Base-by-base conservation (phyloP, 1,140 invertebrate species). In the Plectus sambesii region DNA sequence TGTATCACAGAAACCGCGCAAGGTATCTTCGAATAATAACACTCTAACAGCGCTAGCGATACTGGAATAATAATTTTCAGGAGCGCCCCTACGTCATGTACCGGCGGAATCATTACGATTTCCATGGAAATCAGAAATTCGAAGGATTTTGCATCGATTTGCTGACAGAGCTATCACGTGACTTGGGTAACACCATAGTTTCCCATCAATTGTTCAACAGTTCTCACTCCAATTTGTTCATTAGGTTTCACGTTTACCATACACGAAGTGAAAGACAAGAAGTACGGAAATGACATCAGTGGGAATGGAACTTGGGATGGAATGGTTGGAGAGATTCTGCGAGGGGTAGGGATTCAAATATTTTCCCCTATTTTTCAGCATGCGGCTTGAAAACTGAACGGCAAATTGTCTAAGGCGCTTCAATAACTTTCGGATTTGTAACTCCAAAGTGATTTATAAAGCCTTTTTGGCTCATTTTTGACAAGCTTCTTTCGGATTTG, bases 111-210 rank as follows among this genome's bases (percentile, higher is more conserved):
- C 70, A 74, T 30, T 58, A 82, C 51, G 84, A 86, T 43, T 79
- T 60, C 12, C 51, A 78, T 61, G 86, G 86, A 2, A 93, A 92
- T 69, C 81, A 83, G 3, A 77, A 83, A 82, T 71, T 69, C 45
- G 87, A 92, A 67, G 92, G 92, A 0, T 97, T 96, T 75, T 96
- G 89, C 73, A 87, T 98, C 50, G 92, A 98, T 72, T 74, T 97
- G 38, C 75, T 97, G 33, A 82, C 83, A 59, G 79, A 81, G 56
- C 84, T 94, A 30, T 84, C 87, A 0, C 76, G 75, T 9, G 67
- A 73, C 51, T 79, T 87, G 62, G 85, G 59, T 47, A 6, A 54
- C 9, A 29, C n/a, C 26, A 35, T 36, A 41, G 8, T 9, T n/a
- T 35, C n/a, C n/a, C n/a, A n/a, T n/a, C n/a, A n/a, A n/a, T n/a